Percentiles rank a stretch among this genome's conserved stretches.
These are phyloP conservation scores for Camponotus vicinus DNA, from an alignment of 1,140 invertebrate genomes.

Conservation along the genomic window DNA sequence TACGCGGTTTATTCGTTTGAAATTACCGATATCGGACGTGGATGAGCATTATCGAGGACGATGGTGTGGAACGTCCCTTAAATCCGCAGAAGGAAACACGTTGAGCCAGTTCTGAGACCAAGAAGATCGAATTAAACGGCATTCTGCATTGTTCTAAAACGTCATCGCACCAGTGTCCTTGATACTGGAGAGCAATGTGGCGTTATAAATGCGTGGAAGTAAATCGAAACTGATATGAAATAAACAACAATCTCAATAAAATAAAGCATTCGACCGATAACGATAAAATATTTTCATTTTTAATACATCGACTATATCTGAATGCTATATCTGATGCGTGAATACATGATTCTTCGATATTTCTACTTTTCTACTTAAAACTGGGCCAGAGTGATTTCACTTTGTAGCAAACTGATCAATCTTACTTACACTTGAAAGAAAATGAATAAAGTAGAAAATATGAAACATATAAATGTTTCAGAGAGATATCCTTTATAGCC, in stretches of 20 bases:
- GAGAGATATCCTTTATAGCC: slow-evolving; percentile 47
- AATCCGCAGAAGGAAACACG: slow-evolving; percentile 70
- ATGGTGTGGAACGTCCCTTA: slow-evolving; percentile 28
- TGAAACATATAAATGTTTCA: slow-evolving; percentile 24
- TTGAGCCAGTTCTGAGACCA: slow-evolving; percentile 72
- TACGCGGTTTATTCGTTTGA: background rate
- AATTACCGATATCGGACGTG: background rate
- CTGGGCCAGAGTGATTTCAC: slow-evolving; percentile 36
- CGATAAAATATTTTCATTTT: background rate
- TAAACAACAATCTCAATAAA: background rate
- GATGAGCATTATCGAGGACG: background rate
- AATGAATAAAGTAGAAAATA: slow-evolving; percentile 10
- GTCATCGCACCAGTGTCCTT: slow-evolving; percentile 41
- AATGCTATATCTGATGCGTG: too few species aligned
- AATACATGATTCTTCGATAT: background rate
- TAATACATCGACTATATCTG: slow-evolving; percentile 1
- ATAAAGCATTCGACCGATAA: background rate
- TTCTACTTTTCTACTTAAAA: background rate
- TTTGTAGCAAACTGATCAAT: slow-evolving; percentile 38
- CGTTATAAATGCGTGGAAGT: background rate
- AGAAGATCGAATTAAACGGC: slow-evolving; percentile 72
- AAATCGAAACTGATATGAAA: background rate
- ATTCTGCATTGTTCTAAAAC: slow-evolving; percentile 75
- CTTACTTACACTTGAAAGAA: slow-evolving; percentile 18
- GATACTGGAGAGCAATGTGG: slow-evolving; percentile 29